Conservation (phyloP, 2,797 vertebrate genomes). For the Brotula barbata region DNA sequence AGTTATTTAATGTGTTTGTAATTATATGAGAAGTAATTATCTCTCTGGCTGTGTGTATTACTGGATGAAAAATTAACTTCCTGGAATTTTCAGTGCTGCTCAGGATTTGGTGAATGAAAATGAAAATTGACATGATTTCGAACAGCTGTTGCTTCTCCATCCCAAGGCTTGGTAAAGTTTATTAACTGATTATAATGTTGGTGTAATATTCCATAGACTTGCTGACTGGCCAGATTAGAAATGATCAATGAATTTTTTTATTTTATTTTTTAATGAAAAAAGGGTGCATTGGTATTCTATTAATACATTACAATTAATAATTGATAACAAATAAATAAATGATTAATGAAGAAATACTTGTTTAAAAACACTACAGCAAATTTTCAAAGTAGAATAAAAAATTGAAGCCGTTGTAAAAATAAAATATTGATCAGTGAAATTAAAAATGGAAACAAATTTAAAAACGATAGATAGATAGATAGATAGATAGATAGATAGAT, state of each 20-base stretch:
- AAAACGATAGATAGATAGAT: too few relatives aligned
- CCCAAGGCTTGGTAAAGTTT: constrained; percentile 58
- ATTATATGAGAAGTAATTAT: constrained; percentile 68
- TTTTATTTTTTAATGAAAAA: too few relatives aligned
- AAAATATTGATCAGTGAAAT: too few relatives aligned
- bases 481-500: too few relatives aligned
- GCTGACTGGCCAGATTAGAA: constrained; percentile 34
- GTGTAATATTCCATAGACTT: constrained; percentile 52
- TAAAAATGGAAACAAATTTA: too few relatives aligned
- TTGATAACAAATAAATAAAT: too few relatives aligned
- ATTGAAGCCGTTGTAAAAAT: too few relatives aligned
- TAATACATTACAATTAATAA: too few relatives aligned
- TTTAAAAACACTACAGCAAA: too few relatives aligned
- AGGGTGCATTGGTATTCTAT: too few relatives aligned
- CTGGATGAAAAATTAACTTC: constrained; percentile 72
- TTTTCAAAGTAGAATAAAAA: too few relatives aligned
- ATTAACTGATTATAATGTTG: constrained; percentile 66
- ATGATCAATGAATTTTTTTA: neutral
- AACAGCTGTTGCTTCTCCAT: constrained; percentile 62
- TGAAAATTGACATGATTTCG: constrained; percentile 59
- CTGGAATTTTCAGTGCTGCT: constrained; percentile 58
- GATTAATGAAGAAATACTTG: too few relatives aligned
- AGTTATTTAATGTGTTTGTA: constrained; percentile 43
- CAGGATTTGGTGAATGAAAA: constrained; percentile 49
- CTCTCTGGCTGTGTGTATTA: constrained; percentile 70